Percentiles rank a stretch among this genome's conserved stretches.
Evolutionary conservation across 2,113 vertebrate genomes (phyloP).

Genomic region (Pomatostomus ruficeps): DNA sequence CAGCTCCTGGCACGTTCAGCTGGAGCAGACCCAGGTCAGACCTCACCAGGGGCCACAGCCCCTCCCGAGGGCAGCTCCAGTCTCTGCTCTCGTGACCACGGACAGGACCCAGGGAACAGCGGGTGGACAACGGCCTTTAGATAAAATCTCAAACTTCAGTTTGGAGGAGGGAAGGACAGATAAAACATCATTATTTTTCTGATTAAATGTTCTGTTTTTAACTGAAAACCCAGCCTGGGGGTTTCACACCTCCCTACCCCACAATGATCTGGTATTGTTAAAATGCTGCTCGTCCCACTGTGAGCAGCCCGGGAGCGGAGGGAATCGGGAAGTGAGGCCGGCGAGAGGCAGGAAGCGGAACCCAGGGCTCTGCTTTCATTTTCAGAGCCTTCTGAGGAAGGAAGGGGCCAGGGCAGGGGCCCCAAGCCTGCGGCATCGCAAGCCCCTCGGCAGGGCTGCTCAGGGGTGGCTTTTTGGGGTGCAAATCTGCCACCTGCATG

Average conservation of each 20-base stretch:
- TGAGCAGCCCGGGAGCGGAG: neutral
- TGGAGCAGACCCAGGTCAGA: neutral
- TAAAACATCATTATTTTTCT: neutral
- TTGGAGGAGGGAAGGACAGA: neutral
- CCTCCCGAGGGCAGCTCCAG: neutral
- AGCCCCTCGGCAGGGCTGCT: neutral
- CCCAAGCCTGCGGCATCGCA: neutral
- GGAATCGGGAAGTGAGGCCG: neutral
- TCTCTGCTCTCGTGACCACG: neutral
- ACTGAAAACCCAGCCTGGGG: neutral
- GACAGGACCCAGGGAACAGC: neutral
- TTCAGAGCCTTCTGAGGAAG: neutral
- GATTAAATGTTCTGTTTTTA: neutral
- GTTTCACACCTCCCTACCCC: neutral
- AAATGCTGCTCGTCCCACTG: accelerated
- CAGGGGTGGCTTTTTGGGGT: neutral
- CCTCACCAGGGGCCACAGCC: neutral
- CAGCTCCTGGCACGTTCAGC: neutral
- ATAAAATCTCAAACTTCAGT: neutral
- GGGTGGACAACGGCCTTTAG: neutral
- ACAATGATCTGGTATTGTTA: neutral
- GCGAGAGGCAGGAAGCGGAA: neutral
- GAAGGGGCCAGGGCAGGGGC: neutral
- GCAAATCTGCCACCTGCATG: accelerated
- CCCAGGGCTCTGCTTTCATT: neutral